Evolutionary conservation across 2,113 vertebrate species (phyloP).

Genomic region (Silurus glanis): DNA sequence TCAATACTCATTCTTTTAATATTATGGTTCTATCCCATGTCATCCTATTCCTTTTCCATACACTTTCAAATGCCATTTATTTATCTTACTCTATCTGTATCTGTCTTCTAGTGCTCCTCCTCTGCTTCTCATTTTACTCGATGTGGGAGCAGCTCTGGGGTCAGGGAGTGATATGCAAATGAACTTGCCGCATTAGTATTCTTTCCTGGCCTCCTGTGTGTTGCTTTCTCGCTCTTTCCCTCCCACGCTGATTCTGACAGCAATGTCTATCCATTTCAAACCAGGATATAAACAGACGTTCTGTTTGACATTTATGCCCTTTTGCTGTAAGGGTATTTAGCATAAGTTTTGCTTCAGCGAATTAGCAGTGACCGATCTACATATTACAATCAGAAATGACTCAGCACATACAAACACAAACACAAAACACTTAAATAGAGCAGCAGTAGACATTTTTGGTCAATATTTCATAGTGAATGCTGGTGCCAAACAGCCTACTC

Average conservation of each 20-base stretch:
- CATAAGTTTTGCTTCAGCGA: conserved; percentile 15
- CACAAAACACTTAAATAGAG: neutral
- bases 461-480: neutral
- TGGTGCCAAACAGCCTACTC: neutral
- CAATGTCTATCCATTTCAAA: conserved; percentile 31
- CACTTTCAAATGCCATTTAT: neutral
- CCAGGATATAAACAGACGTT: conserved; percentile 19
- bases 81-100: neutral
- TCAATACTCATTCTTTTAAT: neutral
- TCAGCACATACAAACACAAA: neutral
- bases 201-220: conserved; percentile 32
- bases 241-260: conserved; percentile 16
- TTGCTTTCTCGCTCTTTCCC: conserved; percentile 18
- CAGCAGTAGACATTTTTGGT: neutral
- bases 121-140: neutral
- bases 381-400: neutral
- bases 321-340: neutral
- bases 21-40: neutral
- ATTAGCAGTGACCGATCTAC: neutral
- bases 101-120: neutral
- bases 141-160: conserved; percentile 6
- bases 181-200: conserved; percentile 36
- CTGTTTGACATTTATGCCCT: conserved; percentile 12
- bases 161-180: conserved; percentile 37
- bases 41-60: neutral